phyloP scores from a whole-genome alignment of 2,797 vertebrate species.

The Prunella strophiata region DNA sequence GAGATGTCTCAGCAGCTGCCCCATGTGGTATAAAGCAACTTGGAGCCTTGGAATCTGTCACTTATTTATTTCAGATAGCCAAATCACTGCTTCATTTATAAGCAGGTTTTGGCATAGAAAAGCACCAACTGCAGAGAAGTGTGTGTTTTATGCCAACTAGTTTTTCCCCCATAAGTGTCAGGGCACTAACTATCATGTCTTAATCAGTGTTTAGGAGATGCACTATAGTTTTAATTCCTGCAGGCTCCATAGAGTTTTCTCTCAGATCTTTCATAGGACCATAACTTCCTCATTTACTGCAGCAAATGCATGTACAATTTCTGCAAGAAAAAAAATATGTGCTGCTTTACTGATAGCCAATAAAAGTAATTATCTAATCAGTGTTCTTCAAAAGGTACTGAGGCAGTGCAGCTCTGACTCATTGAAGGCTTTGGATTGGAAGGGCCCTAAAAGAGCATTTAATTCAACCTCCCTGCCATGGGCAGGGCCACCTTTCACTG shows the following conservation, averaged over 20 bases:
- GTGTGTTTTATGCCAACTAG: background rate
- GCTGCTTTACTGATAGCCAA: background rate
- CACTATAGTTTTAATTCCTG: background rate
- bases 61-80: slow-evolving; percentile 6
- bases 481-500: background rate
- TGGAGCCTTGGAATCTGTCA: slow-evolving; percentile 16
- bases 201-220: slow-evolving; percentile 6
- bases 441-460: background rate
- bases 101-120: slow-evolving; percentile 25
- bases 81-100: slow-evolving; percentile 2
- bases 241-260: background rate
- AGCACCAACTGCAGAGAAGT: background rate
- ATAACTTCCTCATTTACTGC: background rate
- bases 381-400: background rate
- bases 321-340: background rate
- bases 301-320: background rate
- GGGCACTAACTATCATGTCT: background rate
- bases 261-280: background rate
- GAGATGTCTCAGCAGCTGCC: background rate
- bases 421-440: background rate
- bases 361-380: background rate
- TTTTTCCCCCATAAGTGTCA: background rate
- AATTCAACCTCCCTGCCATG: background rate
- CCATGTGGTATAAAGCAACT: background rate
- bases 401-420: background rate